phyloP scores from a whole-genome alignment of 2,113 vertebrate genomes.

The Laticauda laticaudata region DNA sequence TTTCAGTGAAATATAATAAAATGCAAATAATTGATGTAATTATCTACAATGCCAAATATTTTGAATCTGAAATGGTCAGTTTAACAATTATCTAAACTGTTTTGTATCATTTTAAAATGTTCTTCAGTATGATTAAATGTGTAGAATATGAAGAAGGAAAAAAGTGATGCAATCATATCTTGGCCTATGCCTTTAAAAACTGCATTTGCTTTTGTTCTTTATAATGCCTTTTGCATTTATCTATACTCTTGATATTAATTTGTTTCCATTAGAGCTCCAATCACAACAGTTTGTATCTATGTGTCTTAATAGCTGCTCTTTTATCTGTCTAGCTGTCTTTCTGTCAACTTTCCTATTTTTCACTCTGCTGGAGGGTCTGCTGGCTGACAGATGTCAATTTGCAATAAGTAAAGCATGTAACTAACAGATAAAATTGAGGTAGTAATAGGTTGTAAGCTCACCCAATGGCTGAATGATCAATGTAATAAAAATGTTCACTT shows the following conservation, averaged over 20 bases:
- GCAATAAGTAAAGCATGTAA: conserved; percentile 44
- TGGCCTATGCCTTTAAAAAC: conserved; percentile 4
- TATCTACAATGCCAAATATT: not conserved
- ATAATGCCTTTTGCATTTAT: conserved; percentile 35
- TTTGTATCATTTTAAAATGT: not conserved
- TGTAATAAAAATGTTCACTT: conserved; percentile 7
- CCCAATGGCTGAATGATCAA: conserved; percentile 6
- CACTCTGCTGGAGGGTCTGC: conserved; percentile 39
- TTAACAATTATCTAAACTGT: conserved; percentile 4
- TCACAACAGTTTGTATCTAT: conserved; percentile 38
- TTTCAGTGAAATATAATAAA: not conserved
- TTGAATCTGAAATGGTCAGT: not conserved
- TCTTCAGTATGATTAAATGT: not conserved
- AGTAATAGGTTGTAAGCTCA: conserved; percentile 17
- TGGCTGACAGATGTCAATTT: conserved; percentile 55
- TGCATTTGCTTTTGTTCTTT: conserved; percentile 4
- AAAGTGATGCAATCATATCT: not conserved
- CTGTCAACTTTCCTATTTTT: conserved; percentile 56
- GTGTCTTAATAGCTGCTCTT: conserved; percentile 35
- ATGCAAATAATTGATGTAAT: not conserved
- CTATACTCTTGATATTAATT: conserved; percentile 44
- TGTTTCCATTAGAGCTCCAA: conserved; percentile 30
- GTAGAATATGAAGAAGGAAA: not conserved
- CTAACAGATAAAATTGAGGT: conserved; percentile 44
- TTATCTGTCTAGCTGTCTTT: conserved; percentile 52